Evolutionary conservation across 2,888 invertebrate species (phyloP).

Genomic region (Mesopsocus fuscifrons): DNA sequence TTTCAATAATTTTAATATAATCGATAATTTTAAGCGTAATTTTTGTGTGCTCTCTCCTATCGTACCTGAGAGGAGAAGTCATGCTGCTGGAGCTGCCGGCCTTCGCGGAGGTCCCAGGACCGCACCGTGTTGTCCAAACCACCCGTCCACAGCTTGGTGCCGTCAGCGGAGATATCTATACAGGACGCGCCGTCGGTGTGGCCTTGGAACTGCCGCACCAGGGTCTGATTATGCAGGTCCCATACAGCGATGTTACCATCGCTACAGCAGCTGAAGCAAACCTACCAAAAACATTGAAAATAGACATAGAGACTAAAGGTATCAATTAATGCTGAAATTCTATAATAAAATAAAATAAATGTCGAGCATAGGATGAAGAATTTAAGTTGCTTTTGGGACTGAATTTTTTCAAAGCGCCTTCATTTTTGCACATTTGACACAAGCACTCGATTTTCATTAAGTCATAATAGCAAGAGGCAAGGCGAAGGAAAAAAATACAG

Average conservation of each 20-base stretch:
- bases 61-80: slow-evolving; percentile 77
- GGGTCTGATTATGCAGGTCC: slow-evolving; percentile 79
- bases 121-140: slow-evolving; percentile 93
- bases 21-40: too few relatives aligned
- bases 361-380: too few relatives aligned
- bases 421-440: too few relatives aligned
- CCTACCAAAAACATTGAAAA: slow-evolving; percentile 22
- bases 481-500: too few relatives aligned
- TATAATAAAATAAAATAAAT: too few relatives aligned
- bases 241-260: slow-evolving; percentile 97
- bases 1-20: too few relatives aligned
- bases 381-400: too few relatives aligned
- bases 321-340: too few relatives aligned
- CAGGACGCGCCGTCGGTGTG: slow-evolving; percentile 97
- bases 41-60: too few relatives aligned
- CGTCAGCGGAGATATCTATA: slow-evolving; percentile 91
- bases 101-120: slow-evolving; percentile 90
- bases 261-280: slow-evolving; percentile 96
- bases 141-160: slow-evolving; percentile 77
- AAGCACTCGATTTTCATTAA: too few relatives aligned
- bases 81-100: slow-evolving; percentile 82
- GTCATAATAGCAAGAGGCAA: too few relatives aligned
- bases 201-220: slow-evolving; percentile 85
- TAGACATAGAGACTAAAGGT: not conserved
- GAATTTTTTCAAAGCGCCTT: too few relatives aligned